A percentile compares a stretch with the other conserved stretches of the same genome.
Evolutionary conservation across 30 jellyfish, hydroid and myxozoan species (phyloP).

Genomic region (Clytia hemisphaerica): DNA sequence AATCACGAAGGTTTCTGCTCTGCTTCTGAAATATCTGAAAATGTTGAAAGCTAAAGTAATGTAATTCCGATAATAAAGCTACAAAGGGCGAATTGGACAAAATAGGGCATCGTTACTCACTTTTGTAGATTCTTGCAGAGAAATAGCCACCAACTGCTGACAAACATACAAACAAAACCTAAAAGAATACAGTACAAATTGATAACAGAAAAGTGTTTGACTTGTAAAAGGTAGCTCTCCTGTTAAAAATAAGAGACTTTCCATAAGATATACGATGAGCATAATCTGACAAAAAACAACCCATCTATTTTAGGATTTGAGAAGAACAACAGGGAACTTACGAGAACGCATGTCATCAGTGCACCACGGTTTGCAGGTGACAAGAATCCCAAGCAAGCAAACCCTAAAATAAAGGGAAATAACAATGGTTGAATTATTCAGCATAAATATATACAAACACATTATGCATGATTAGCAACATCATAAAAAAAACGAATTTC

Average conservation of each 20-base stretch:
- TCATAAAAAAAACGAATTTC: too few species aligned
- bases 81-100: too few species aligned
- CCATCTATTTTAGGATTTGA: too few species aligned
- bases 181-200: background rate
- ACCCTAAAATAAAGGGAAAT: constrained; percentile 39
- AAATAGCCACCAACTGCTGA: constrained; percentile 90
- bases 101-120: too few species aligned
- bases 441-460: background rate
- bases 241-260: too few species aligned
- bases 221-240: too few species aligned
- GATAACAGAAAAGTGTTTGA: too few species aligned
- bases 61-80: background rate
- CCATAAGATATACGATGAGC: too few species aligned
- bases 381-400: constrained; percentile 94
- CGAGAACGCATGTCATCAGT: constrained; percentile 94
- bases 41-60: background rate
- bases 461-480: constrained; percentile 38
- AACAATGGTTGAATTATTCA: background rate
- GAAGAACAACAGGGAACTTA: constrained; percentile 40
- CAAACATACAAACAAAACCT: constrained; percentile 94
- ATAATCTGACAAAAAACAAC: too few species aligned
- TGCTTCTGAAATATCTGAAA: too few species aligned
- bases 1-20: too few species aligned
- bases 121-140: constrained; percentile 89
- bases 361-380: constrained; percentile 99